phyloP scores from a whole-genome alignment of 2,113 vertebrate genomes.

The Psophia crepitans region DNA sequence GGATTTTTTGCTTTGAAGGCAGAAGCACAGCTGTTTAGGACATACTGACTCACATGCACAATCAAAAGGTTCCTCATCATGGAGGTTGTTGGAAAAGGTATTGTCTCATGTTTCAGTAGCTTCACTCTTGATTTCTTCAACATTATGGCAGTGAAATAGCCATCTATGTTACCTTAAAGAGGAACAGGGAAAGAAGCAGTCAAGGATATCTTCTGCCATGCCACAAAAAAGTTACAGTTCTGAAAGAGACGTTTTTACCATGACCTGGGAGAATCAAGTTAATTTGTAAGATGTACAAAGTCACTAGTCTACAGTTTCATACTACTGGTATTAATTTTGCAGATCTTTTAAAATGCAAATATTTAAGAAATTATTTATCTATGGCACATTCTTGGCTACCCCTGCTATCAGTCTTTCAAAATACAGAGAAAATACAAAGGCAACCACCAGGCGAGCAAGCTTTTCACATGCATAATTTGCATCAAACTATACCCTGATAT shows the following conservation, averaged over 20 bases:
- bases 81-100: conserved; percentile 82
- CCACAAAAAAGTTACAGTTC: background rate
- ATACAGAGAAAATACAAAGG: background rate
- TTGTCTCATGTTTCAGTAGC: conserved; percentile 81
- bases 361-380: background rate
- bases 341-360: background rate
- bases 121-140: conserved; percentile 89
- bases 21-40: background rate
- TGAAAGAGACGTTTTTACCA: background rate
- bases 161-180: conserved; percentile 84
- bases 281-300: background rate
- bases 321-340: rapidly evolving
- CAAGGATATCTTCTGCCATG: background rate
- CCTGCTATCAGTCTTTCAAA: background rate
- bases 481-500: background rate
- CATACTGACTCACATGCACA: conserved; percentile 74
- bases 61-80: conserved; percentile 96
- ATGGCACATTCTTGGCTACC: background rate
- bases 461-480: background rate
- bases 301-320: background rate
- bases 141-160: conserved; percentile 91
- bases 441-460: background rate
- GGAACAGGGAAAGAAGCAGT: background rate
- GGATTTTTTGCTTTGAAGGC: background rate
- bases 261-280: rapidly evolving